Evolutionary conservation across 2,888 invertebrate species (phyloP).

Genomic region (Melanostoma scalare): DNA sequence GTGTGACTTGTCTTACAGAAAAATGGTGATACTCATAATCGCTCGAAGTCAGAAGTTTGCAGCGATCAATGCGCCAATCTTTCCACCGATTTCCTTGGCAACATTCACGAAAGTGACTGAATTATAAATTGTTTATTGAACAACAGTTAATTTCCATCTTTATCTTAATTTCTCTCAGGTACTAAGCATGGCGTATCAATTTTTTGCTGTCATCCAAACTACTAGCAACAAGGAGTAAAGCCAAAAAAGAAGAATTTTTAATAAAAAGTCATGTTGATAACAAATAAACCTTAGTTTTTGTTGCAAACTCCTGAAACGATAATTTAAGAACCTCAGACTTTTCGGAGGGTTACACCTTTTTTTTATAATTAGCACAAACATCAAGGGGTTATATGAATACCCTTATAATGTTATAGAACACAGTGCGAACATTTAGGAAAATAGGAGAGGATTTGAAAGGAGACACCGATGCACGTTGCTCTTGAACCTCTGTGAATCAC

Average conservation of each 20-base stretch:
- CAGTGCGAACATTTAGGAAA: too few species aligned
- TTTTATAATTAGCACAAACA: too few species aligned
- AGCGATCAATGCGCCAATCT: conserved; percentile 78
- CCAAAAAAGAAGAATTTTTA: background rate
- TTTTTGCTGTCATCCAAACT: conserved; percentile 76
- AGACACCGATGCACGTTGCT: too few species aligned
- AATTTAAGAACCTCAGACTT: too few species aligned
- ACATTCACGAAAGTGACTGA: conserved; percentile 77
- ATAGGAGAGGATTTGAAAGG: too few species aligned
- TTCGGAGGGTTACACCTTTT: too few species aligned
- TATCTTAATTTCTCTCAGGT: conserved; percentile 72
- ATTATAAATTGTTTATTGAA: background rate
- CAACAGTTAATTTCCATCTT: background rate
- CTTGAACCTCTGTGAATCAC: too few species aligned
- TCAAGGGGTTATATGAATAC: too few species aligned
- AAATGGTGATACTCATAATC: conserved; percentile 76
- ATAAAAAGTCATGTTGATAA: background rate
- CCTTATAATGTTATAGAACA: too few species aligned
- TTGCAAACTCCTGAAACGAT: too few species aligned
- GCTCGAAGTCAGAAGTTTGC: conserved; percentile 77
- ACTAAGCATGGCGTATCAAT: conserved; percentile 78
- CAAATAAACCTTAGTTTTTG: too few species aligned
- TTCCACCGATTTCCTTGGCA: conserved; percentile 78
- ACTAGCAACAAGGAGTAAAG: conserved; percentile 26
- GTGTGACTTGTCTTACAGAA: conserved; percentile 75